phyloP scores from a whole-genome alignment of 1,140 invertebrate species.

The Berghia stephanieae region DNA sequence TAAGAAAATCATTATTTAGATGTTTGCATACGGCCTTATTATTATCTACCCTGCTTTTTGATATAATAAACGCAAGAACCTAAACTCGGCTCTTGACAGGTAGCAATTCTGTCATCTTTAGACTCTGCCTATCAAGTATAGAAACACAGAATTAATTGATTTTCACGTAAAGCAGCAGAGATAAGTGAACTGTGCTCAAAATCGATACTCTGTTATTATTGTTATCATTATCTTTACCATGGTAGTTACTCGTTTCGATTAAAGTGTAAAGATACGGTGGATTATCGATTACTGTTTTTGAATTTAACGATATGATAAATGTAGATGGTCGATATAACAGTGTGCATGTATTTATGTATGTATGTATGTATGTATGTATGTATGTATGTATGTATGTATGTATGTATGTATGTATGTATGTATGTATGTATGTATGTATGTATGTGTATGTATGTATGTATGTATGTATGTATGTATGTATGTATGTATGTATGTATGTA shows the following conservation, averaged over 20 bases:
- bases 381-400: conserved; percentile 25
- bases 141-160: too few relatives aligned
- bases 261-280: not conserved
- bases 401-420: conserved; percentile 31
- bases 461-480: conserved; percentile 20
- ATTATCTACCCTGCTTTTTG: too few relatives aligned
- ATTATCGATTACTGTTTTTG: not conserved
- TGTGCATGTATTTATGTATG: too few relatives aligned
- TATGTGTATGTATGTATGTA: conserved; percentile 25
- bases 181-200: not conserved
- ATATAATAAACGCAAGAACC: too few relatives aligned
- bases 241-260: too few relatives aligned
- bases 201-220: not conserved
- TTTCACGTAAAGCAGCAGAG: not conserved
- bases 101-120: too few relatives aligned
- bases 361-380: conserved; percentile 11
- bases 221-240: not conserved
- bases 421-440: conserved; percentile 27
- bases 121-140: too few relatives aligned
- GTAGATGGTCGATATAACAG: not conserved
- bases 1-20: too few relatives aligned
- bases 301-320: not conserved
- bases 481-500: conserved; percentile 24
- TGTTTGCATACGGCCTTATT: too few relatives aligned
- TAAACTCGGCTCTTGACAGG: too few relatives aligned